These are phyloP conservation scores for Drosophila sturtevanti DNA, from an alignment of 1,140 invertebrate species.

Conservation along the genomic window DNA sequence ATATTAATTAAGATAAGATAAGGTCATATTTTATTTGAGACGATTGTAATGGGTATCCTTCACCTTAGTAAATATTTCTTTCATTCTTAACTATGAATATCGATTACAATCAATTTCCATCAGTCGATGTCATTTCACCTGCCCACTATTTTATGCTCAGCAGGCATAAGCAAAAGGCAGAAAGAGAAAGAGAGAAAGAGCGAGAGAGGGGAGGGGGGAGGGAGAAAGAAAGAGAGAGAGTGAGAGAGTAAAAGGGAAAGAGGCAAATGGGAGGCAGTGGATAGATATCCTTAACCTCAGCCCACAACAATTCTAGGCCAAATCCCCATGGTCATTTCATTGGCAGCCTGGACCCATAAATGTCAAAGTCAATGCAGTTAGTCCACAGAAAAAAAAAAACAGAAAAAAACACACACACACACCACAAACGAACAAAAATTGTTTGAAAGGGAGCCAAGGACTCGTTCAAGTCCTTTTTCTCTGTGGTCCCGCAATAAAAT, in stretches of 20 bases:
- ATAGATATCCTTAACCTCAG: neutral
- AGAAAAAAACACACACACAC: neutral
- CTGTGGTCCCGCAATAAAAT: constrained; percentile 40
- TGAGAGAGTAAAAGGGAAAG: neutral
- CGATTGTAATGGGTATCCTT: too few relatives aligned
- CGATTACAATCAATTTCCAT: constrained; percentile 61
- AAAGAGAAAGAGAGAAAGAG: constrained; percentile 2
- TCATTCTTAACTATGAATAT: constrained; percentile 37
- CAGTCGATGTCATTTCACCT: constrained; percentile 55
- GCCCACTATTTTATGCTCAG: constrained; percentile 23
- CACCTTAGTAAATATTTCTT: constrained; percentile 8
- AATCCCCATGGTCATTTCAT: constrained; percentile 24
- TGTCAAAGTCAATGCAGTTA: constrained; percentile 77
- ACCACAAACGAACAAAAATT: too few relatives aligned
- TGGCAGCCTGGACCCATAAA: constrained; percentile 50
- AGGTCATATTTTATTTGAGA: constrained; percentile 3
- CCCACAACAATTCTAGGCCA: constrained; percentile 10
- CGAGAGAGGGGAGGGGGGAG: neutral
- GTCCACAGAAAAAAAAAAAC: constrained; percentile 23
- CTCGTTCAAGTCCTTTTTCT: constrained; percentile 32
- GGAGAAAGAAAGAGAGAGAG: neutral
- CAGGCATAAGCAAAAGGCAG: neutral
- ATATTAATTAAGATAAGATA: constrained; percentile 3
- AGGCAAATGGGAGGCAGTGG: neutral
- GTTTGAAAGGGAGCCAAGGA: constrained; percentile 26